Conservation (phyloP, 2,888 invertebrate genomes). For the Drosophila buzzatii region DNA sequence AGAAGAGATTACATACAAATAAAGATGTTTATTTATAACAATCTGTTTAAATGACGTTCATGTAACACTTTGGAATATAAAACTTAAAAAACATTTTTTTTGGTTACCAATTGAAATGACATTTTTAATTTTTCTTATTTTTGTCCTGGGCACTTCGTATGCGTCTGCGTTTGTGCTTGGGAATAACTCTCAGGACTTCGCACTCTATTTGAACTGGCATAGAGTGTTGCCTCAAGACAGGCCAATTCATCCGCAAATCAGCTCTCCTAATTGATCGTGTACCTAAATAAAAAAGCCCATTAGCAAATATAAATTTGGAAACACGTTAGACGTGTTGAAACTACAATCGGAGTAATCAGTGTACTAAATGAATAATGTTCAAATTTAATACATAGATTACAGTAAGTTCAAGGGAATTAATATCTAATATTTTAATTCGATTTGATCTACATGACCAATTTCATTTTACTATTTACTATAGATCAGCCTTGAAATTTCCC, state of each 20-base stretch:
- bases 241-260: conserved; percentile 66
- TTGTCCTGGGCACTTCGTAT: conserved; percentile 81
- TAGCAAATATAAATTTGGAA: no score
- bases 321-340: no score
- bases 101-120: not conserved
- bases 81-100: not conserved
- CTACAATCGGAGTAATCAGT: no score
- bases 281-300: conserved; percentile 12
- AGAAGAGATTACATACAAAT: not conserved
- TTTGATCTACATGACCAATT: no score
- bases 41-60: not conserved
- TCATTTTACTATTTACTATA: no score
- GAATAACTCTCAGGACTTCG: conserved; percentile 83
- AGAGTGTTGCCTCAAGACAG: conserved; percentile 82
- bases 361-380: no score
- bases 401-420: no score
- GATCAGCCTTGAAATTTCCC: no score
- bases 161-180: conserved; percentile 83
- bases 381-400: no score
- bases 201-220: conserved; percentile 85
- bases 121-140: conserved; percentile 41
- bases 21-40: not conserved
- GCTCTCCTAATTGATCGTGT: conserved; percentile 15
- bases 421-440: no score
- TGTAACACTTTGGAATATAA: not conserved